A percentile compares a stretch with the other conserved stretches of the same genome.
Evolutionary conservation across 2,797 vertebrate genomes (phyloP).

Genomic region (Pangasius mekongensis): DNA sequence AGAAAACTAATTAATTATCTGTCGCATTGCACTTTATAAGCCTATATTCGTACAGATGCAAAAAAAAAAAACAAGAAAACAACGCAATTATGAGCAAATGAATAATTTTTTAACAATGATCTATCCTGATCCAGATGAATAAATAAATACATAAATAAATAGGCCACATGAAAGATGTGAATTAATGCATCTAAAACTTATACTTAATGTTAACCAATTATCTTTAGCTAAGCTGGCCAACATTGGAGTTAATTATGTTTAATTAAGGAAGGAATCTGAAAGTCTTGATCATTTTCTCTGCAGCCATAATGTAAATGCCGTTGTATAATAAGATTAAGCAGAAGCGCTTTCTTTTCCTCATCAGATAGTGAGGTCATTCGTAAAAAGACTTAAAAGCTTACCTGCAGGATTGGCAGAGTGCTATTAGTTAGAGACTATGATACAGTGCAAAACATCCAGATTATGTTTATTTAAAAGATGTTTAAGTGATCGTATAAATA

Average conservation of each 20-base stretch:
- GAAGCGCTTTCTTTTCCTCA: neutral
- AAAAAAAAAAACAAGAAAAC: neutral
- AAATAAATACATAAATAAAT: neutral
- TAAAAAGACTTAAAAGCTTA: neutral
- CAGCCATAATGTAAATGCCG: neutral
- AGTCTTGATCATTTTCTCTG: neutral
- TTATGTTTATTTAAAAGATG: neutral
- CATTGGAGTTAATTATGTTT: neutral
- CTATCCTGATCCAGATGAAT: neutral
- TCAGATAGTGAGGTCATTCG: neutral
- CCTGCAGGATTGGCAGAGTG: neutral
- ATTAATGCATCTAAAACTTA: neutral
- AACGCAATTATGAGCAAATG: neutral
- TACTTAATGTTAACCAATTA: neutral
- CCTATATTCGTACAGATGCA: neutral
- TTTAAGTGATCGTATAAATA: neutral
- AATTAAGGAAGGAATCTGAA: neutral
- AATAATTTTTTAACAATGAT: neutral
- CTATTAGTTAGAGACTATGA: neutral
- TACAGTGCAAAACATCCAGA: neutral
- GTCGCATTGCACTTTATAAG: no score
- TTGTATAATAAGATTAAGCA: neutral
- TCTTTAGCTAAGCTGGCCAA: neutral
- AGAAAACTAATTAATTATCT: neutral
- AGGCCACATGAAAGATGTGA: neutral